Evolutionary conservation across 2,113 vertebrate species (phyloP), one percentile per base, ranked within the genome.

Genomic region (Gasterosteus aculeatus): DNA sequence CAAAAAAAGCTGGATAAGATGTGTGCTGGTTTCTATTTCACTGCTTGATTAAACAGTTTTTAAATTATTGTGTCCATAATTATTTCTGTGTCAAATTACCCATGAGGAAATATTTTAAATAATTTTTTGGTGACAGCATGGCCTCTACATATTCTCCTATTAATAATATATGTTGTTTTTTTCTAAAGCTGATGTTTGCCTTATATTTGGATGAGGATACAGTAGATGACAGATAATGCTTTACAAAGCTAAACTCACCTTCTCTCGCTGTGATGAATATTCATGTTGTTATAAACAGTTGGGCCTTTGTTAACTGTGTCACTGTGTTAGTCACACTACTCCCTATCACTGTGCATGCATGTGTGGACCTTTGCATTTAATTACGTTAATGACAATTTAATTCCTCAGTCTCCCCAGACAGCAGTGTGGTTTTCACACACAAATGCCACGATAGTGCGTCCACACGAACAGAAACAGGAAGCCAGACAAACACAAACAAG

Each of bases 251-350:
- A 65, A 66, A 18, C 47, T 84, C 69, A 83, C 79, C 85, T 83
- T 85, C 85, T 87, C 88, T 84, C 16, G 1, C 57, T 76, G 6
- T 42, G 58, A 81, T 91, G 84, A 89, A 89, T 90, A 91, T 92
- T 92, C 74, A 91, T 81, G 69, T 56, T 79, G 77, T 85, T 70
- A 69, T 75, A 72, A 65, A 87, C 91, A 93, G 91, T 88, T 92
- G 85, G 84, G 60, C 72, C 87, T 90, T 92, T 90, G 84, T 89
- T 74, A 75, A 83, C 41, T 73, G 41, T 72, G 67, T 75, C 66
- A 74, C 53, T 75, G 81, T 57, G 64, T 80, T 85, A 77, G 83
- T 80, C 80, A 77, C 69, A 63, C 59, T 59, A 58, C 83, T 89
- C 81, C 78, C 60, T 54, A 41, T 59, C 56, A 29, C 29, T 76